A percentile compares a stretch with the other conserved stretches of the same genome.
Conservation (phyloP, 2,888 invertebrate species). For the Syrphus vitripennis region DNA sequence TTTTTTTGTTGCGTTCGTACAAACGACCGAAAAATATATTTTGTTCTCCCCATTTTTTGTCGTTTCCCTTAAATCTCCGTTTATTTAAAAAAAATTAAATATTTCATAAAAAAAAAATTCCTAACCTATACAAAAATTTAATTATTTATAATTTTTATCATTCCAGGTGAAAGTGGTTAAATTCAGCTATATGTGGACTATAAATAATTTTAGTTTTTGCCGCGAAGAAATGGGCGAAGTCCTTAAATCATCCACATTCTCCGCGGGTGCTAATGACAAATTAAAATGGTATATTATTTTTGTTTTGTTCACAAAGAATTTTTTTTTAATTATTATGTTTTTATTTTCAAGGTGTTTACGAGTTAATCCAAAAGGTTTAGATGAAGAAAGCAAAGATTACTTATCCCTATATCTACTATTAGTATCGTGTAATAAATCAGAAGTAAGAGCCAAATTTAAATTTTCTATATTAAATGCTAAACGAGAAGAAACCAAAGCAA, state of each 20-base stretch:
- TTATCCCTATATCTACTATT: slow-evolving; percentile 98
- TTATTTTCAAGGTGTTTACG: slow-evolving; percentile 91
- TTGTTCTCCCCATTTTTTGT: too few relatives aligned
- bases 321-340: slow-evolving; percentile 2
- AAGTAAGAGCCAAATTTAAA: slow-evolving; percentile 99
- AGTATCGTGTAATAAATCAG: slow-evolving; percentile 99
- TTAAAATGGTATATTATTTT: slow-evolving; percentile 92
- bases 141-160: slow-evolving; percentile 76
- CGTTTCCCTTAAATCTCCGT: too few relatives aligned
- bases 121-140: too few relatives aligned
- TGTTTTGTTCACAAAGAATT: not conserved
- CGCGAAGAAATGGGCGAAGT: slow-evolving; percentile 99
- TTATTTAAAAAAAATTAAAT: too few relatives aligned
- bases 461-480: slow-evolving; percentile 99
- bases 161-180: slow-evolving; percentile 99
- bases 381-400: slow-evolving; percentile 99
- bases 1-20: too few relatives aligned
- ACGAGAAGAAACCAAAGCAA: slow-evolving; percentile 99
- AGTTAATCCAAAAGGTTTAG: slow-evolving; percentile 99
- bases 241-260: slow-evolving; percentile 99
- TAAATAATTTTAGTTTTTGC: slow-evolving; percentile 99
- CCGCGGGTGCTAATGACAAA: slow-evolving; percentile 99
- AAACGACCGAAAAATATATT: too few relatives aligned
- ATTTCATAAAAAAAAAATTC: too few relatives aligned
- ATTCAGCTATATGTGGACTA: slow-evolving; percentile 99